These are phyloP conservation scores for Eurois occulta DNA, from an alignment of 2,888 invertebrate genomes.

Conservation along the genomic window DNA sequence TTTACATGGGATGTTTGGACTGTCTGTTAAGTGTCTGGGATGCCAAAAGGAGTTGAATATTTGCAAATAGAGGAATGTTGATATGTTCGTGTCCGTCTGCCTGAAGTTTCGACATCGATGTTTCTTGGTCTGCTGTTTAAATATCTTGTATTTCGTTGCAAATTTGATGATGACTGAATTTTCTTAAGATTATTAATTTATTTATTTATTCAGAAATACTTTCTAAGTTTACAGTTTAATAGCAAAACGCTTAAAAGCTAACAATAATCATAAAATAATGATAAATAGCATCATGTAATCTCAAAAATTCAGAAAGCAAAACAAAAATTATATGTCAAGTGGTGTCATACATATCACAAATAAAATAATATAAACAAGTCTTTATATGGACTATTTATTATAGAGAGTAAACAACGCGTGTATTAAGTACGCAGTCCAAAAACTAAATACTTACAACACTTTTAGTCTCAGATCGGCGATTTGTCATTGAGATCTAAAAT, in stretches of 20 bases:
- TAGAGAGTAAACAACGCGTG: not conserved
- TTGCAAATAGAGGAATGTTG: conserved; percentile 22
- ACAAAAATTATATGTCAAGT: no score
- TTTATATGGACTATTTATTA: not conserved
- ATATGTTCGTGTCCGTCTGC: conserved; percentile 17
- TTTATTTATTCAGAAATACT: no score
- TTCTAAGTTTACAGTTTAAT: no score
- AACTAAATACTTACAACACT: not conserved
- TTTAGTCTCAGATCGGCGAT: no score
- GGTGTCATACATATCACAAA: no score
- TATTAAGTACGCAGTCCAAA: rapidly evolving
- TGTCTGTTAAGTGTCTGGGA: conserved; percentile 37
- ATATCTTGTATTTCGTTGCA: not conserved
- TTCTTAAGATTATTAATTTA: no score
- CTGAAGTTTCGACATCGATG: conserved; percentile 10
- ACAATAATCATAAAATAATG: no score
- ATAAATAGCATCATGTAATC: no score
- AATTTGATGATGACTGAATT: not conserved
- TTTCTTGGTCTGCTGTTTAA: not conserved
- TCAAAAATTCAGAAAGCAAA: no score
- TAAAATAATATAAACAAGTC: no score
- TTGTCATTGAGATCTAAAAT: not conserved
- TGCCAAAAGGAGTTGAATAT: conserved; percentile 47
- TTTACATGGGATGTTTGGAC: conserved; percentile 51
- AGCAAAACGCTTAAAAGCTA: no score